These are phyloP conservation scores for Tribolium freemani DNA, from an alignment of 2,888 invertebrate species.

Conservation along the genomic window DNA sequence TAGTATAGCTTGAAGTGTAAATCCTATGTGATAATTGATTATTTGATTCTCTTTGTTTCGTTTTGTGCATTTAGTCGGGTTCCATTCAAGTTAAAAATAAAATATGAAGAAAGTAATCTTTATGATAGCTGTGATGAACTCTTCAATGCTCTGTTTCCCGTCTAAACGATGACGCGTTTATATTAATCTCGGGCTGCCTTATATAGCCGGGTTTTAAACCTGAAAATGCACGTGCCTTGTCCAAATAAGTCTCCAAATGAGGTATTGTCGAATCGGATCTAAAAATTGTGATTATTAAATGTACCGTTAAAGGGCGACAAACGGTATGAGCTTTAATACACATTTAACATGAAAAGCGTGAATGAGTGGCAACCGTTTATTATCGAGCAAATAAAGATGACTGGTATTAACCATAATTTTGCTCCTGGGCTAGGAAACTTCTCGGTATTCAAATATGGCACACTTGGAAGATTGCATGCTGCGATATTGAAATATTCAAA, in stretches of 20 bases:
- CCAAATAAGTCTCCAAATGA: not conserved
- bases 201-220: not conserved
- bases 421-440: not conserved
- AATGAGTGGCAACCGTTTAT: slow-evolving; percentile 4
- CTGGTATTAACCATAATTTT: not conserved
- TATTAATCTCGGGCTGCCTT: not conserved
- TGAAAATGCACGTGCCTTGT: not conserved
- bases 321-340: not conserved
- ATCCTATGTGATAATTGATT: not conserved
- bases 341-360: not conserved
- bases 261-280: not conserved
- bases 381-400: slow-evolving; percentile 1
- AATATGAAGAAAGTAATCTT: not conserved
- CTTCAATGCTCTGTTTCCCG: not conserved
- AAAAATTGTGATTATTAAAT: not conserved
- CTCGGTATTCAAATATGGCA: not conserved
- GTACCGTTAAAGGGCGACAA: not conserved
- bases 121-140: not conserved
- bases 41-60: not conserved
- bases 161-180: not conserved
- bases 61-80: not conserved
- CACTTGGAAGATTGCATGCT: not conserved
- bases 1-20: not conserved
- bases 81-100: not conserved
- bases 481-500: not conserved